Evolutionary conservation across 2,888 invertebrate species (phyloP), one percentile per base, ranked within the genome.

Genomic region (Xylota segnis): DNA sequence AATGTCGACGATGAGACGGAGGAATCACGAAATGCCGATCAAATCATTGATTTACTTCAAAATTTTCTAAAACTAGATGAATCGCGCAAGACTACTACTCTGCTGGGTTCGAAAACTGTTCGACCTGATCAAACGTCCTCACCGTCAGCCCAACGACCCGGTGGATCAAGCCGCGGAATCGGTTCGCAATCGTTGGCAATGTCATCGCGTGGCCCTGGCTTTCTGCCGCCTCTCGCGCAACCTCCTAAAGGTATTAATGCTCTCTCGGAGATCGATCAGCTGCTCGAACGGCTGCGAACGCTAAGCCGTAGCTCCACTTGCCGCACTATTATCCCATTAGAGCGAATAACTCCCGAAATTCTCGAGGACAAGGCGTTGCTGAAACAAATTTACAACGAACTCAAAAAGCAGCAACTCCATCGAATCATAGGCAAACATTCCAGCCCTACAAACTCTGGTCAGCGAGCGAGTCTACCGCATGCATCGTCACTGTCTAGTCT

Each of bases 291-390:
- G 10, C 77, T 91, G 7, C 88, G 88, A 71, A 59, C 76, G 34
- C 83, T 90, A 27, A 87, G 89, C 4, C 83, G 88, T 32, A 88
- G 83, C 66, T 47, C 87, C 6, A 47, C 87, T 1, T 82, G 88
- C n/a, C 81, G 84, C 50, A 76, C 88, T 0, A 76, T 89, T 3
- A 56, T 90, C 16, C 93, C 95, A 76, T 12, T 88, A 0, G 95
- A 96, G 87, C 94, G 94, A 90, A 95, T 96, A 76, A 95, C 96
- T 88, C 95, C 95, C 68, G 95, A 95, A 89, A 93, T 96, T 65
- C 92, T 96, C 68, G 95, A 95, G 9, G 95, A 97, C 90, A 94
- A 96, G 88, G 95, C 94, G 89, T 93, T 96, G 29, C 92, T 97
- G 68, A 96, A 96, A 34, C 90, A 90, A 79, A 89, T 92, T 4